Base-by-base conservation (phyloP, 2,113 vertebrate species). In the Catagonus wagneri region DNA sequence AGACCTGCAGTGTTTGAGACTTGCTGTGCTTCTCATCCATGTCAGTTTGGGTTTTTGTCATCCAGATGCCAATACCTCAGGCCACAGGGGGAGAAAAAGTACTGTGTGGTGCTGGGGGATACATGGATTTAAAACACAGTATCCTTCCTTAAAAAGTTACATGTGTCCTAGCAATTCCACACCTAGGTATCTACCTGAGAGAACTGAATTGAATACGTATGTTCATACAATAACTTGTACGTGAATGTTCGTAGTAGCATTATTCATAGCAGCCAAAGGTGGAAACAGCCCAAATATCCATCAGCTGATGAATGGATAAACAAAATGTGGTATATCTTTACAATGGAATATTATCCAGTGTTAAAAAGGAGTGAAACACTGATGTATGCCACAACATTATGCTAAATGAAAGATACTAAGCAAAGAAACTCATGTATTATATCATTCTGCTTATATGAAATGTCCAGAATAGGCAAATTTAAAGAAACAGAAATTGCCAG, bases 351-450 rank as follows among this genome's bases (percentile, higher is more conserved):
- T 69, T 91, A 29, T 69, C 81, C 25, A 11, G 65, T 7, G 1
- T 58, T 58, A 34, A 61, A 83, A 78, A 71, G 66, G 44, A 92
- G 23, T 16, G 20, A 80, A 75, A 34, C 9, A 17, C 54, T 76
- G 29, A 58, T 17, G 3, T 3, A 39, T 13, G 34, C 7, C 71
- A 54, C 44, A 71, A 54, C n/a, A 19, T n/a, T 52, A 44, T 27
- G 17, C 34, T 71, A 34, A 88, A 32, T 54, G 85, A 95, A 71
- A 91, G 81, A 92, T 92, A 65, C 32, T 32, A 79, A n/a, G 25
- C 15, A 61, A 8, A 52, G 39, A 89, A 86, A 83, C 23, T 19
- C 23, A 80, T 13, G 4, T 83, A 44, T 63, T 50, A n/a, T 20
- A 9, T 68, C 50, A 79, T 58, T 85, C 4, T 10, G 6, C 10